Percentiles rank a stretch among this genome's conserved stretches.
These are phyloP conservation scores for Lipophrys pholis DNA, from an alignment of 2,113 vertebrate species.

Conservation along the genomic window DNA sequence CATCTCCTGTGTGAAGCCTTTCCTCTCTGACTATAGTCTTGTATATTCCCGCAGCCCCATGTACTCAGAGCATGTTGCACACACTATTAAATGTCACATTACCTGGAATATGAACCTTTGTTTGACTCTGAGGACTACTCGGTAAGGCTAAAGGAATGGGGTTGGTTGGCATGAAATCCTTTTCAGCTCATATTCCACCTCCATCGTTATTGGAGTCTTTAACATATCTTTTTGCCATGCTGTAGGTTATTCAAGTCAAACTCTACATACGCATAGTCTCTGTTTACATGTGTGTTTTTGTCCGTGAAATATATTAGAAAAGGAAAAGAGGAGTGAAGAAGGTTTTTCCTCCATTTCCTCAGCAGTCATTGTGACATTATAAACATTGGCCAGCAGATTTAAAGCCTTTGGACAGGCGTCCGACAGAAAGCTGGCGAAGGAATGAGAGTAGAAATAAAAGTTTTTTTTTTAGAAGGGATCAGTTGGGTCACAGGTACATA, in stretches of 20 bases:
- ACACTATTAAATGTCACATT: conserved; percentile 51
- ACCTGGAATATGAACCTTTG: conserved; percentile 43
- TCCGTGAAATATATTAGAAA: conserved; percentile 36
- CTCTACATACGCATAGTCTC: too few species aligned
- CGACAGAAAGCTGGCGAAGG: conserved; percentile 59
- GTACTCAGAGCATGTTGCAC: conserved; percentile 27
- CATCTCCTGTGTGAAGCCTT: conserved; percentile 45
- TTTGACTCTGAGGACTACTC: conserved; percentile 21
- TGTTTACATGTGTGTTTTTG: conserved; percentile 25
- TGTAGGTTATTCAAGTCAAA: neutral
- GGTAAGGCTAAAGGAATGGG: conserved; percentile 24
- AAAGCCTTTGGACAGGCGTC: conserved; percentile 64
- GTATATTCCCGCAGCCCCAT: conserved; percentile 42
- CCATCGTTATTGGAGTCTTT: conserved; percentile 9
- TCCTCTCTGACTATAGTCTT: conserved; percentile 44
- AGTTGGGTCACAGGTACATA: conserved; percentile 45
- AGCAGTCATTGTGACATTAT: conserved; percentile 59
- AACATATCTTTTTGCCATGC: conserved; percentile 11
- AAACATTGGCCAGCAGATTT: conserved; percentile 70
- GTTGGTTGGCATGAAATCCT: conserved; percentile 20
- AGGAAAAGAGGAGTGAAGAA: conserved; percentile 57
- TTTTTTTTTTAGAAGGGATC: conserved; percentile 26
- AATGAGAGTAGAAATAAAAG: conserved; percentile 53
- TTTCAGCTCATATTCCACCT: conserved; percentile 21
- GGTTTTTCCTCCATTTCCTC: conserved; percentile 56